A percentile compares a stretch with the other conserved stretches of the same genome.
Conservation (phyloP, 2,113 vertebrate species). For the Etia nguti region DNA sequence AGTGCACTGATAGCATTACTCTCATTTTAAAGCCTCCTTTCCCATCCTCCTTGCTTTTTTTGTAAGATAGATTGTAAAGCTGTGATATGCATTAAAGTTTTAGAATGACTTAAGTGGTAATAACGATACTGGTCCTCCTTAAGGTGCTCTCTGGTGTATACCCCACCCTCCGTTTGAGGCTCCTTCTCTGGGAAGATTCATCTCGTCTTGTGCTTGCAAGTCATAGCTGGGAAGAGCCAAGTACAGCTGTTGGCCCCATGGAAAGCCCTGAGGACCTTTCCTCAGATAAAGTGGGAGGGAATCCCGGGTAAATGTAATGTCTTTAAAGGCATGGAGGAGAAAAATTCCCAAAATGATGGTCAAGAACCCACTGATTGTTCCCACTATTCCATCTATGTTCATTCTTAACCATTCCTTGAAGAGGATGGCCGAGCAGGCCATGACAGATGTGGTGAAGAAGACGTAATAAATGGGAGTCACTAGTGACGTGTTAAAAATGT, state of each 20-base stretch:
- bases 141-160: slow-evolving; percentile 18
- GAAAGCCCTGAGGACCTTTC: slow-evolving; percentile 21
- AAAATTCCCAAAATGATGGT: slow-evolving; percentile 80
- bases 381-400: slow-evolving; percentile 63
- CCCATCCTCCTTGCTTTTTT: not conserved
- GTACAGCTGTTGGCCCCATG: slow-evolving; percentile 46
- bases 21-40: not conserved
- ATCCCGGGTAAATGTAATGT: slow-evolving; percentile 68
- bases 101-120: not conserved
- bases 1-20: not conserved
- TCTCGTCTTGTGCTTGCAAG: not conserved
- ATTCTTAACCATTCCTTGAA: slow-evolving; percentile 84
- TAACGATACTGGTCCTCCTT: not conserved
- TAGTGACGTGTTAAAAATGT: slow-evolving; percentile 79
- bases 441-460: slow-evolving; percentile 81
- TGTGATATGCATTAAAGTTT: not conserved
- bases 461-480: slow-evolving; percentile 81
- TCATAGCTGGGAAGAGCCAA: slow-evolving; percentile 45
- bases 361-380: slow-evolving; percentile 81
- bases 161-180: slow-evolving; percentile 1
- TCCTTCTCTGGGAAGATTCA: slow-evolving; percentile 14
- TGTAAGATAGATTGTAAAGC: not conserved
- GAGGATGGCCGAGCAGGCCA: slow-evolving; percentile 80
- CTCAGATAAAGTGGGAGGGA: slow-evolving; percentile 75
- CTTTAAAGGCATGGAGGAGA: slow-evolving; percentile 78